Conservation (phyloP, 2,113 vertebrate species). For the Pygoscelis antarcticus region DNA sequence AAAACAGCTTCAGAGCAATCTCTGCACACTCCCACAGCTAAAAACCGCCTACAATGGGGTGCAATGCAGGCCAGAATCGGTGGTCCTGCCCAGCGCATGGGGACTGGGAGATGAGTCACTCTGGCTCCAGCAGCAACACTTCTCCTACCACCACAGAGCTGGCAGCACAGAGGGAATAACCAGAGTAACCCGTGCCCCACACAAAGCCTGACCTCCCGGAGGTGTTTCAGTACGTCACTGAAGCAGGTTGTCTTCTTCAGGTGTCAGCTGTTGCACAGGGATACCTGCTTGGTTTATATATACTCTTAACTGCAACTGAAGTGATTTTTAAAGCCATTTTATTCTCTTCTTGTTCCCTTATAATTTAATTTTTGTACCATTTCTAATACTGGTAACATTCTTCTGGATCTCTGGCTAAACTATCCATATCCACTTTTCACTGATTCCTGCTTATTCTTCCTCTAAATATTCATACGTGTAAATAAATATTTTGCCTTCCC, state of each 20-base stretch:
- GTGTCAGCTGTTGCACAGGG: neutral
- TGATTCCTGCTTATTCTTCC: neutral
- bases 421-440: neutral
- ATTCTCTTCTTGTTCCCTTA: neutral
- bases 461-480: conserved; percentile 13
- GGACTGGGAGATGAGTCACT: no score
- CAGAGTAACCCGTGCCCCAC: no score
- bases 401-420: neutral
- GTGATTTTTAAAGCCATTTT: neutral
- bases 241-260: neutral
- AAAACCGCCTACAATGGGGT: accelerated
- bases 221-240: neutral
- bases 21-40: neutral
- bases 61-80: accelerated
- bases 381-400: neutral
- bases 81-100: neutral
- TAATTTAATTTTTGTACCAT: neutral
- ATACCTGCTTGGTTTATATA: neutral
- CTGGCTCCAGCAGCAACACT: accelerated
- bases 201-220: neutral
- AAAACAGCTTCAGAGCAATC: neutral
- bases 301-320: neutral
- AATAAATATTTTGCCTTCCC: conserved; percentile 45
- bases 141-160: neutral
- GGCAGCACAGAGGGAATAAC: neutral